Percentiles rank a stretch among this genome's conserved stretches.
Evolutionary conservation across 2,888 invertebrate genomes (phyloP).

Genomic region (Archips crataeganus): DNA sequence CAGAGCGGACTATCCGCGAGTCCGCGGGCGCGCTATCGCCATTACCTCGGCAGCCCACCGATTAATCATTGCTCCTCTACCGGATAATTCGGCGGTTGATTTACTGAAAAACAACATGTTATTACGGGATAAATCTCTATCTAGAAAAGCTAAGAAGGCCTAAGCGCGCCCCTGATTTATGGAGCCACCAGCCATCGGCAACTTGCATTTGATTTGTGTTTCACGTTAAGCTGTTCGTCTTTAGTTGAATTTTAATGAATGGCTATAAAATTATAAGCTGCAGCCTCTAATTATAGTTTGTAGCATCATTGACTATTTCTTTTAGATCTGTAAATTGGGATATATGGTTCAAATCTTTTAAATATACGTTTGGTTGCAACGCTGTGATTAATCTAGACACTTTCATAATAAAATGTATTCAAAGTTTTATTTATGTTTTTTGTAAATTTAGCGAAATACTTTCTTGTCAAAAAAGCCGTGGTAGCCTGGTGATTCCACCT

Average conservation of each 20-base stretch:
- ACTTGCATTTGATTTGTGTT: constrained; percentile 81
- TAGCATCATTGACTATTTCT: constrained; percentile 77
- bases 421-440: constrained; percentile 1
- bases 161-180: constrained; percentile 83
- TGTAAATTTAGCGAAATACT: background rate
- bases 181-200: constrained; percentile 72
- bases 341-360: constrained; percentile 57
- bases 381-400: constrained; percentile 39
- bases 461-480: background rate
- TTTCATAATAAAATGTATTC: constrained; percentile 30
- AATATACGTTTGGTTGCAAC: constrained; percentile 38
- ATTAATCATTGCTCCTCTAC: constrained; percentile 84
- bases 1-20: constrained; percentile 38
- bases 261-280: constrained; percentile 78
- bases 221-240: constrained; percentile 72
- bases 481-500: too few species aligned
- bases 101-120: constrained; percentile 85
- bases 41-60: constrained; percentile 77
- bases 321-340: constrained; percentile 68
- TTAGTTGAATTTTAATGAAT: constrained; percentile 84
- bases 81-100: constrained; percentile 86
- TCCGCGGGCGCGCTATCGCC: constrained; percentile 57
- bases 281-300: constrained; percentile 76
- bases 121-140: constrained; percentile 86
- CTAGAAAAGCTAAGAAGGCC: constrained; percentile 86